Conservation (phyloP, 2,888 invertebrate species). For the Diarsia dahlii region DNA sequence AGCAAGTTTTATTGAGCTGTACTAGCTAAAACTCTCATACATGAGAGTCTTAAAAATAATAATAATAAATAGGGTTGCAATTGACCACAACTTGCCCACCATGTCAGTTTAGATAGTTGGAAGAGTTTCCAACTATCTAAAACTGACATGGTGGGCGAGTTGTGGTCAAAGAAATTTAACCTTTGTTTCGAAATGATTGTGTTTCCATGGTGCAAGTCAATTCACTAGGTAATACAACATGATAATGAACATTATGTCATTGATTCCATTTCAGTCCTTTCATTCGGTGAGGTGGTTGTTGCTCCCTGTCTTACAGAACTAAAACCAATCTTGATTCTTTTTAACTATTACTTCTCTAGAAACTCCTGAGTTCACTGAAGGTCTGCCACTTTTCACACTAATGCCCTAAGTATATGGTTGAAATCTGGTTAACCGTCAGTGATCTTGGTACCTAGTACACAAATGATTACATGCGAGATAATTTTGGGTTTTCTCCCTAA, state of each 20-base stretch:
- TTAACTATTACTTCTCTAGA: too few relatives aligned
- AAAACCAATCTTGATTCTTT: too few relatives aligned
- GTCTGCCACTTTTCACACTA: too few relatives aligned
- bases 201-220: not conserved
- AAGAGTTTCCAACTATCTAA: too few relatives aligned
- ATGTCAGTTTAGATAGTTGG: not conserved
- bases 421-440: not conserved
- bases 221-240: not conserved
- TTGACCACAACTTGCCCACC: not conserved
- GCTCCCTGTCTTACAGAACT: too few relatives aligned
- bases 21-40: too few relatives aligned
- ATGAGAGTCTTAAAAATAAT: too few relatives aligned
- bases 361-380: too few relatives aligned
- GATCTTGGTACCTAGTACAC: not conserved
- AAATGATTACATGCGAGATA: not conserved
- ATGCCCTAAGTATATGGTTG: not conserved
- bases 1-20: not conserved
- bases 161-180: too few relatives aligned
- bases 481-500: not conserved
- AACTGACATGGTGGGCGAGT: too few relatives aligned
- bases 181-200: not conserved
- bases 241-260: not conserved
- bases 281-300: too few relatives aligned
- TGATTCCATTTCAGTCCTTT: not conserved
- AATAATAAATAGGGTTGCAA: too few relatives aligned